Conservation (phyloP, 2,113 vertebrate species). For the Mus spicilegus region DNA sequence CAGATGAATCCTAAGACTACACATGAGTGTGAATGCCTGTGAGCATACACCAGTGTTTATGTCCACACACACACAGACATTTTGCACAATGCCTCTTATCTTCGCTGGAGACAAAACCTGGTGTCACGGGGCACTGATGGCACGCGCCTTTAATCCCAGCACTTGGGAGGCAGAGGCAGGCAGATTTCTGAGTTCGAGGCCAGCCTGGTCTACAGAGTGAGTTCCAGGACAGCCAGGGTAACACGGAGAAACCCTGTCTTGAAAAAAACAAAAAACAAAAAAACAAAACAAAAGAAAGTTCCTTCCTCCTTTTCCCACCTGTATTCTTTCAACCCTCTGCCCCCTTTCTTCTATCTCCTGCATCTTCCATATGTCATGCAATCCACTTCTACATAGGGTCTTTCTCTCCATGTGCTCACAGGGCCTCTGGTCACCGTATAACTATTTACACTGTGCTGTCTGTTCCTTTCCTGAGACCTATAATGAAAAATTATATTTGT, state of each 20-base stretch:
- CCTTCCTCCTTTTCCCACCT: too few relatives aligned
- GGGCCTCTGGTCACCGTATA: rapidly evolving
- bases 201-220: too few relatives aligned
- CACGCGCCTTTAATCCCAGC: too few relatives aligned
- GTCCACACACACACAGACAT: rapidly evolving
- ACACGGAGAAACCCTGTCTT: too few relatives aligned
- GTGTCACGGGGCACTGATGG: too few relatives aligned
- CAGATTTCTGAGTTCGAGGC: too few relatives aligned
- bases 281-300: background rate
- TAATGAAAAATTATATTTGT: background rate
- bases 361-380: too few relatives aligned
- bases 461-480: background rate
- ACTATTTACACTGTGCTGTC: background rate
- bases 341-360: background rate
- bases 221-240: too few relatives aligned
- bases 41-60: background rate
- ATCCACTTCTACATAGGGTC: too few relatives aligned
- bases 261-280: too few relatives aligned
- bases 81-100: background rate
- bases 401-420: rapidly evolving
- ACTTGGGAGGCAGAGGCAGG: too few relatives aligned
- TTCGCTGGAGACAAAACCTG: background rate
- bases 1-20: background rate
- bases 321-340: background rate
- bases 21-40: rapidly evolving